Evolutionary conservation across 2,888 invertebrate species (phyloP).

Genomic region (Timema cristinae): DNA sequence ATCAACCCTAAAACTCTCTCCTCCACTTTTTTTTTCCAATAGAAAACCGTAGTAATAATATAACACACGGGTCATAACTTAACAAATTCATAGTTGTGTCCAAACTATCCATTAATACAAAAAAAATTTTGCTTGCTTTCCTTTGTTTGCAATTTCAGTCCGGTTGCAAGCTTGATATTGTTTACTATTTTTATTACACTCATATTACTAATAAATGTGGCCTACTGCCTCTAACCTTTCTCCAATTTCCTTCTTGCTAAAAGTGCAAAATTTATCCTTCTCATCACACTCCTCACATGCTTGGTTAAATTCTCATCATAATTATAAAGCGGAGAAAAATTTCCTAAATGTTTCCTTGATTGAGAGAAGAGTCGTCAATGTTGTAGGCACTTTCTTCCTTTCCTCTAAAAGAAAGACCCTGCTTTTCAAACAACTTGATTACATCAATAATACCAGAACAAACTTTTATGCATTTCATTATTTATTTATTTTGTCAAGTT

Average conservation of each 20-base stretch:
- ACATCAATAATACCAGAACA: neutral
- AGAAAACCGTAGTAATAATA: neutral
- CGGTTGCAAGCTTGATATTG: neutral
- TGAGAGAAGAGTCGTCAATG: neutral
- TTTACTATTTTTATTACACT: neutral
- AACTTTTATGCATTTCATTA: neutral
- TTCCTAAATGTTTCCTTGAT: neutral
- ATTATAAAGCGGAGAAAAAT: neutral
- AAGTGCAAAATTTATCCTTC: neutral
- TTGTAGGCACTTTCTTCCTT: neutral
- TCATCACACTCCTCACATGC: conserved; percentile 5
- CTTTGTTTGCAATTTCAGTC: neutral
- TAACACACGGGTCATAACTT: neutral
- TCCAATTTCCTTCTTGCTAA: neutral
- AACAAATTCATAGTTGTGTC: neutral
- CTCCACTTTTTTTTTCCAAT: neutral
- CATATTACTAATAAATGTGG: neutral
- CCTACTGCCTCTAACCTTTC: neutral
- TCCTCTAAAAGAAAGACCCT: conserved; percentile 10
- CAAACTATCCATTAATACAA: neutral
- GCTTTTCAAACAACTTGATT: conserved; percentile 1
- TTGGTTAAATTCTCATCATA: neutral
- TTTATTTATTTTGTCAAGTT: neutral
- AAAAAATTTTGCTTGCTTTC: neutral
- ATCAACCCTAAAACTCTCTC: neutral